These are phyloP conservation scores for Nemurella pictetii DNA, from an alignment of 2,888 invertebrate species.

Conservation along the genomic window DNA sequence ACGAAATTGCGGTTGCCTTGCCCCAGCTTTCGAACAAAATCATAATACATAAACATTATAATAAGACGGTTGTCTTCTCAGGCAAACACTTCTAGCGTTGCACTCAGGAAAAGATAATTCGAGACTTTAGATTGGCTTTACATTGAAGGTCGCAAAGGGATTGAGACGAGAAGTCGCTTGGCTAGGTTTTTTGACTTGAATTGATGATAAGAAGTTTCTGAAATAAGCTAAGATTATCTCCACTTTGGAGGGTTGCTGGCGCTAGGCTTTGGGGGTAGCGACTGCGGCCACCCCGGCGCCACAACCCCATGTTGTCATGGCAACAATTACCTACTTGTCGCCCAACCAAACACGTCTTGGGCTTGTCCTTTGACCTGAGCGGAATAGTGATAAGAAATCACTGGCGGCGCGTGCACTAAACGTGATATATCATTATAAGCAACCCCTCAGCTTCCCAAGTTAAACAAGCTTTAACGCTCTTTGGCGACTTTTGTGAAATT, in stretches of 20 bases:
- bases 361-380: slow-evolving; percentile 12
- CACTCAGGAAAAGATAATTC: slow-evolving; percentile 4
- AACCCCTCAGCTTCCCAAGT: not conserved
- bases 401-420: not conserved
- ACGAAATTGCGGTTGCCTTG: not conserved
- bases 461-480: not conserved
- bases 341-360: not conserved
- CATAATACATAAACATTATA: not conserved
- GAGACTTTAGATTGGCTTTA: slow-evolving; percentile 13
- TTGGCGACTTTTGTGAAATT: not conserved
- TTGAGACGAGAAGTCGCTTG: slow-evolving; percentile 7
- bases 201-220: slow-evolving; percentile 28
- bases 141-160: slow-evolving; percentile 2
- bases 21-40: not conserved
- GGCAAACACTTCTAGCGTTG: not conserved
- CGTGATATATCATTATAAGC: not conserved
- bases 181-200: slow-evolving; percentile 21
- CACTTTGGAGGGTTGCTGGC: not conserved
- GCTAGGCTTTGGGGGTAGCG: not conserved
- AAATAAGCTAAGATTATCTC: slow-evolving; percentile 28
- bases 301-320: not conserved
- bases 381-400: not conserved
- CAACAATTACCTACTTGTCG: slow-evolving; percentile 4
- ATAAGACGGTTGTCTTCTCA: not conserved
- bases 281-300: not conserved